Evolutionary conservation across 53 echinoderm and acorn worm genomes (phyloP).

Genomic region (Echinometra lucunter): DNA sequence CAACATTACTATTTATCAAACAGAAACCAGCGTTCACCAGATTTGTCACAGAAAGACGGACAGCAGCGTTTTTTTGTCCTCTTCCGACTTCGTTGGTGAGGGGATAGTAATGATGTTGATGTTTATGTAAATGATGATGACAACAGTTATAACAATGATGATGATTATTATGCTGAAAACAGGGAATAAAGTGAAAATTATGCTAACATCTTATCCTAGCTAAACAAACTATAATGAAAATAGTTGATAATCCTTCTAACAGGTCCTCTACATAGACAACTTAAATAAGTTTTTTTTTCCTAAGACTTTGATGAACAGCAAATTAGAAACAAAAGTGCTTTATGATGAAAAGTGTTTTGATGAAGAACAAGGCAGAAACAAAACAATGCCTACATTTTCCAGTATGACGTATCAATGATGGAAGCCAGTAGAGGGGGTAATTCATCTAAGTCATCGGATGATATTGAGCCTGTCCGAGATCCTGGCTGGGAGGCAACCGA

Average conservation of each 20-base stretch:
- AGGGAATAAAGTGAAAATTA: no score
- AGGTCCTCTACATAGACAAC: background rate
- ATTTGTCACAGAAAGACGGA: no score
- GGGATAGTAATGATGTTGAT: no score
- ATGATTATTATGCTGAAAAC: no score
- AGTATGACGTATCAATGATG: conserved; percentile 92
- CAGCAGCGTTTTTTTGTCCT: no score
- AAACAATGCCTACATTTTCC: conserved; percentile 86
- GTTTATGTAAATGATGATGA: no score
- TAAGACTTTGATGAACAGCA: background rate
- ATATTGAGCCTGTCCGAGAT: conserved; percentile 62
- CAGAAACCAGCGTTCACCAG: no score
- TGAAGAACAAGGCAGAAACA: background rate
- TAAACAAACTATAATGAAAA: background rate
- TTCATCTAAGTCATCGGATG: conserved; percentile 72
- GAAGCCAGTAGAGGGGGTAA: conserved; percentile 88
- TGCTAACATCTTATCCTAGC: background rate
- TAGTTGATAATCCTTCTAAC: background rate
- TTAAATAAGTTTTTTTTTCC: background rate
- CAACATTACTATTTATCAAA: no score
- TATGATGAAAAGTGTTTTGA: no score
- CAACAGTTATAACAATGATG: no score
- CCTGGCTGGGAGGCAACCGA: conserved; percentile 58
- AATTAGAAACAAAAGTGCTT: background rate
- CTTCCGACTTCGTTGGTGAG: no score